Evolutionary conservation across 2,797 vertebrate species (phyloP).

Genomic region (Chiroxiphia lanceolata): DNA sequence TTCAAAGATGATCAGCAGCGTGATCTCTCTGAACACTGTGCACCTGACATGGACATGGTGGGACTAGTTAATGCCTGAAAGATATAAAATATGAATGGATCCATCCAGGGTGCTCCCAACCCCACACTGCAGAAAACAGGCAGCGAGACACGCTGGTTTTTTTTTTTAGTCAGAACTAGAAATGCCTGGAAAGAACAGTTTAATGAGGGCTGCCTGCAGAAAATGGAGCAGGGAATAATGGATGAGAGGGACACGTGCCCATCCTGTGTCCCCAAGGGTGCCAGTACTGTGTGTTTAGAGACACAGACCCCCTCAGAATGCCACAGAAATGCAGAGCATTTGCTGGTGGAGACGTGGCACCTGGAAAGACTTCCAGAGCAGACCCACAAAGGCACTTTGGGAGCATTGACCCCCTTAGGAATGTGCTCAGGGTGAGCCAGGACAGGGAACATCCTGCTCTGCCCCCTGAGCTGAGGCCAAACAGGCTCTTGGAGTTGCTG

Average conservation of each 20-base stretch:
- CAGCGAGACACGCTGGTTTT: background rate
- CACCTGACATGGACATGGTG: background rate
- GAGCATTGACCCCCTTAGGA: background rate
- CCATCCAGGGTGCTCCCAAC: background rate
- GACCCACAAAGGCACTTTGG: background rate
- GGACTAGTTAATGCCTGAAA: background rate
- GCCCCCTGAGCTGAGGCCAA: background rate
- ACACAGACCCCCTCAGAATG: background rate
- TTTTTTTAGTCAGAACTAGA: background rate
- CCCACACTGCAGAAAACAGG: background rate
- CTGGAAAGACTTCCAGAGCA: background rate
- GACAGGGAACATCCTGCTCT: background rate
- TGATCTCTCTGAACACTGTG: background rate
- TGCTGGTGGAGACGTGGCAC: background rate
- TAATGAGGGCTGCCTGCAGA: background rate
- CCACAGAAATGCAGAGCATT: background rate
- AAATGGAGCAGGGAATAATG: background rate
- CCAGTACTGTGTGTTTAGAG: background rate
- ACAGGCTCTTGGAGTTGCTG: background rate
- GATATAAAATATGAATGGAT: background rate
- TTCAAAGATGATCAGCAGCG: background rate
- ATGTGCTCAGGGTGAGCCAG: background rate
- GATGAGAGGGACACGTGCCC: background rate
- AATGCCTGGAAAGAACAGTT: background rate
- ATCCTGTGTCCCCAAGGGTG: background rate